Evolutionary conservation across 2,797 vertebrate genomes (phyloP).

Genomic region (Mormyrus proboscirostris): DNA sequence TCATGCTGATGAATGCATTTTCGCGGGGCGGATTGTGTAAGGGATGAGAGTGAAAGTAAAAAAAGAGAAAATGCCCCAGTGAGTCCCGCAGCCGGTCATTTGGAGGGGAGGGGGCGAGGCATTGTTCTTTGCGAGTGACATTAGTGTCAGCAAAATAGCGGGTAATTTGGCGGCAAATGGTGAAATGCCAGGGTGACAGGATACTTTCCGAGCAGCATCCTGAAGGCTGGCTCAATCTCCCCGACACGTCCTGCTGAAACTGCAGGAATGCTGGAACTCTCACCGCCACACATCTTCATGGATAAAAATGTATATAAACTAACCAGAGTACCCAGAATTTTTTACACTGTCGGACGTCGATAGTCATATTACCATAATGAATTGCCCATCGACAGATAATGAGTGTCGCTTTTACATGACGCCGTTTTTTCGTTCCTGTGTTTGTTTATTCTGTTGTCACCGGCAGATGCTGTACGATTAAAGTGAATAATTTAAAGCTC

Average conservation of each 20-base stretch:
- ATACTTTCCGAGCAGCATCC: slow-evolving; percentile 29
- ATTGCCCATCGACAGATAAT: not conserved
- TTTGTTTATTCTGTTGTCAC: not conserved
- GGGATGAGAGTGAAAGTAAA: not conserved
- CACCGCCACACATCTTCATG: not conserved
- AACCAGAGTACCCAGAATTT: not conserved
- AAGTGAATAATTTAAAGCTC: slow-evolving; percentile 23
- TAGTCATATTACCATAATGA: not conserved
- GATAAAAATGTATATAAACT: slow-evolving; percentile 4
- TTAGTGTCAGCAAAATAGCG: slow-evolving; percentile 35
- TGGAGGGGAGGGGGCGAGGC: not conserved
- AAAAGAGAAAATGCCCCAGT: not conserved
- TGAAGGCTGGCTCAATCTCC: slow-evolving; percentile 35
- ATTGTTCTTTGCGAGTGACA: slow-evolving; percentile 13
- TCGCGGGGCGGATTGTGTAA: not conserved
- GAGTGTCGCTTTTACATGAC: not conserved
- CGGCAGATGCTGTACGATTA: not conserved
- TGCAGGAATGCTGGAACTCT: slow-evolving; percentile 17
- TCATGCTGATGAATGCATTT: slow-evolving; percentile 6
- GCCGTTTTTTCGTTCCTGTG: not conserved
- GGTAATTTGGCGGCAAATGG: slow-evolving; percentile 35
- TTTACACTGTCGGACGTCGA: not conserved
- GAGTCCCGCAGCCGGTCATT: not conserved
- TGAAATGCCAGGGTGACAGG: slow-evolving; percentile 29
- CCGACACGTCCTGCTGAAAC: slow-evolving; percentile 28